These are phyloP conservation scores for Oncorhynchus mykiss DNA, from an alignment of 2,113 vertebrate species.

Conservation along the genomic window DNA sequence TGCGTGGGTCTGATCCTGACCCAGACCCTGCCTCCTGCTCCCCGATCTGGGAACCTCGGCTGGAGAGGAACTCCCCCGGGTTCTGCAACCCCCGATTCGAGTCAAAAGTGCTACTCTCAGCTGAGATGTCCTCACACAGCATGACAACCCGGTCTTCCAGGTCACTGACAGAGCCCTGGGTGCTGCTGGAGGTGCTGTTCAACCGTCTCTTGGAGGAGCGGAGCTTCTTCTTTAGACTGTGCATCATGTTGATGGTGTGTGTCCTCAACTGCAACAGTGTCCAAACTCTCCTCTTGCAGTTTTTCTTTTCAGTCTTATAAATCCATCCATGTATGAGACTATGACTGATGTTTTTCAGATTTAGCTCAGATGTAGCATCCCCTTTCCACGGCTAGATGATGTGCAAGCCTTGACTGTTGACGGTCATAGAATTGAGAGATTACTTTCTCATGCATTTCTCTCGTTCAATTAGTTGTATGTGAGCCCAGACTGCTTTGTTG, in stretches of 20 bases:
- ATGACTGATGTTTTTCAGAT: background rate
- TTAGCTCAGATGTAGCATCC: background rate
- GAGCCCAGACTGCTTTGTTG: background rate
- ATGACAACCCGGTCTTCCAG: constrained; percentile 71
- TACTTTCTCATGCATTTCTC: background rate
- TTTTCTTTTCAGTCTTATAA: background rate
- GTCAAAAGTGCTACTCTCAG: constrained; percentile 29
- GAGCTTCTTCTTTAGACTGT: constrained; percentile 65
- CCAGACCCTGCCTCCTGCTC: constrained; percentile 26
- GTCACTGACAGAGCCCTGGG: constrained; percentile 46
- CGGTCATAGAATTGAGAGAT: background rate
- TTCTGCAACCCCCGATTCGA: constrained; percentile 34
- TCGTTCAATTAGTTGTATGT: background rate
- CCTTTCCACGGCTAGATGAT: background rate
- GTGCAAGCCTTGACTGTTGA: background rate
- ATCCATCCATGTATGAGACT: background rate
- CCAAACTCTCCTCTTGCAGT: background rate
- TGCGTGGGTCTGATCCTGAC: background rate
- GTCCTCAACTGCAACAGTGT: background rate
- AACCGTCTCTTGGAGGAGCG: constrained; percentile 31
- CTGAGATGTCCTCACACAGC: constrained; percentile 71
- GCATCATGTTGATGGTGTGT: constrained; percentile 33
- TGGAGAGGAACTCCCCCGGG: constrained; percentile 20
- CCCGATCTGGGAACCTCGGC: constrained; percentile 47
- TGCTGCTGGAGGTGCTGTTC: constrained; percentile 57